Conservation (phyloP, 2,888 invertebrate species). For the Embidobia sp. region DNA sequence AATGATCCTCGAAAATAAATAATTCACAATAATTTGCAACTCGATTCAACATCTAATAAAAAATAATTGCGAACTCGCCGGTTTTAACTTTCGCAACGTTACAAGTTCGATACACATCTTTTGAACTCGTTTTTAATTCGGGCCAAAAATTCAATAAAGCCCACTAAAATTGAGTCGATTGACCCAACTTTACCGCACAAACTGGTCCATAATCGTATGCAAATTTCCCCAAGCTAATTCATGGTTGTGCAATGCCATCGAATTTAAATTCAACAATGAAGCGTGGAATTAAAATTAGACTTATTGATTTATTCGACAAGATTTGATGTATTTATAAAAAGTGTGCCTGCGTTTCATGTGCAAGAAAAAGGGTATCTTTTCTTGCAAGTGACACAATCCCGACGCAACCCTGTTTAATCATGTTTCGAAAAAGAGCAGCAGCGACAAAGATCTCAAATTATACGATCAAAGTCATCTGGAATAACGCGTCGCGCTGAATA, state of each 20-base stretch:
- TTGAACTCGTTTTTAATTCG: too few relatives aligned
- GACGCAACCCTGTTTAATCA: conserved; percentile 18
- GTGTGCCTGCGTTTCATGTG: neutral
- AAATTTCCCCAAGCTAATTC: neutral
- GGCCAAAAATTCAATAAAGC: too few relatives aligned
- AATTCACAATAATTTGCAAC: too few relatives aligned
- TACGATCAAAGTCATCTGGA: conserved; percentile 25
- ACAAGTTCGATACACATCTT: too few relatives aligned
- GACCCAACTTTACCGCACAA: too few relatives aligned
- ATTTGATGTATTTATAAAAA: conserved; percentile 14
- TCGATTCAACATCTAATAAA: too few relatives aligned
- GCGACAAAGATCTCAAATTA: conserved; percentile 12
- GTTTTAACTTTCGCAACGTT: too few relatives aligned
- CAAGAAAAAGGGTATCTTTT: neutral
- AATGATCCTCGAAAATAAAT: too few relatives aligned
- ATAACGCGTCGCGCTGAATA: conserved; percentile 10
- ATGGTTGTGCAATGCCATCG: neutral
- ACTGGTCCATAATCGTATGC: too few relatives aligned
- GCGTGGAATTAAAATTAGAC: conserved; percentile 11
- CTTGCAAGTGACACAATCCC: conserved; percentile 13
- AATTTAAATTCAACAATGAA: conserved; percentile 5
- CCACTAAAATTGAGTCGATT: too few relatives aligned
- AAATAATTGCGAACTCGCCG: too few relatives aligned
- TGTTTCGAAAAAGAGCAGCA: conserved; percentile 3
- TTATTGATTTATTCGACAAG: conserved; percentile 15